Evolutionary conservation across 2,888 invertebrate species (phyloP), one percentile per base, ranked within the genome.

Genomic region (Volucella zonaria): DNA sequence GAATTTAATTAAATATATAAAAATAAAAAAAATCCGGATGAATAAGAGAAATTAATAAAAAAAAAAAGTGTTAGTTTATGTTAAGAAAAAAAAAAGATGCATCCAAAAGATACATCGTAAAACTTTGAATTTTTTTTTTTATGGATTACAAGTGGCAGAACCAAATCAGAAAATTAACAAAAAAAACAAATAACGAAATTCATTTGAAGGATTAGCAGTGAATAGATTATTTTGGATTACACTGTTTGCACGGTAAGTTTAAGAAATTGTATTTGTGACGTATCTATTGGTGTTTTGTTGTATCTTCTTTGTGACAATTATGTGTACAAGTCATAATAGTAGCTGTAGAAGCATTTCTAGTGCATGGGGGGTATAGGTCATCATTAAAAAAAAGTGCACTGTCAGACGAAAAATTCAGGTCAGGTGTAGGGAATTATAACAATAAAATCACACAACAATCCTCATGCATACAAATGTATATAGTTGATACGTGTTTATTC

Each of bases 221-320:
- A 74, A 47, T 31, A 66, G 43, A 23, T 31, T 40, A 79, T 64
- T 70, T 82, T 82, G 82, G 82, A 82, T 80, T 56, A 80, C 80
- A 67, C 68, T 80, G 67, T 62, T 31, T 23, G 47, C 61, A 80
- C 67, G 75, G 80, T 80, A 18, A 80, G 80, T 74, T 23, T 12
- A 8, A 31, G 14, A 54, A 43, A 31, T 31, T 31, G 31, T 31
- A 31, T 31, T 31, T 18, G 8, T 9, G 11, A 38, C 31, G 12
- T 15, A 15, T 52, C 10, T 12, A 42, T 31, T 31, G 31, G 6
- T 31, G 1, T 31, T 6, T 23, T 23, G 18, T 23, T 15, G 52
- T 66, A 66, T 52, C 18, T 66, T 66, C 42, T 1, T 9, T 40
- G 42, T 52, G 49, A 64, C 42, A 52, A 31, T 66, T 45, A 9